phyloP scores from a whole-genome alignment of 92 coral and sea anemone genomes.

The Montipora capitata region DNA sequence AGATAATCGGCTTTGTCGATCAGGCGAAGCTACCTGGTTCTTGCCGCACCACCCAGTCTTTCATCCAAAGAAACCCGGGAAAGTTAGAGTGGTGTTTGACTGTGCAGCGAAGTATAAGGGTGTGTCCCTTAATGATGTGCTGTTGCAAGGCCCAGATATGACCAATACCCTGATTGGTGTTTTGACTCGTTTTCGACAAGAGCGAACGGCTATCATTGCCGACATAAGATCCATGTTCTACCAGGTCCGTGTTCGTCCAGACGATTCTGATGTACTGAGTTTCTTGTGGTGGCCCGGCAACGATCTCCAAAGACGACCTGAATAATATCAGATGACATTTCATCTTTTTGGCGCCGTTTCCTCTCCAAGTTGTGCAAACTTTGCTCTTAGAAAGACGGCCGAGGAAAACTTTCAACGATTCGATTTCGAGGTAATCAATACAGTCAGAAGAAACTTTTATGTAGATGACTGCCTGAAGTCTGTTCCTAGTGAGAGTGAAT shows the following conservation, averaged over 20 bases:
- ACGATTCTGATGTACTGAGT: no score
- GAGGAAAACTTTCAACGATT: neutral
- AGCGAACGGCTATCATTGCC: constrained; percentile 4
- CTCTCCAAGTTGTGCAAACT: neutral
- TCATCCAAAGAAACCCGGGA: no score
- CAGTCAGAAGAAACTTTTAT: constrained; percentile 10
- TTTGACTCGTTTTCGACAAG: constrained; percentile 29
- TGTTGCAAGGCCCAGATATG: constrained; percentile 41
- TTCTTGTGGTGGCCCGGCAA: no score
- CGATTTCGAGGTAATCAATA: neutral
- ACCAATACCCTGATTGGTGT: constrained; percentile 44
- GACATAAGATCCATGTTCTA: constrained; percentile 37
- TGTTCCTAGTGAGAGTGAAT: neutral
- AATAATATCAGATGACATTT: neutral
- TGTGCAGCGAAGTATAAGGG: neutral
- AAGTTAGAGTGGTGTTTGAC: no score
- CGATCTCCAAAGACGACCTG: neutral
- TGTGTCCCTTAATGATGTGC: constrained; percentile 17
- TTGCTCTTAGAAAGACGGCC: neutral
- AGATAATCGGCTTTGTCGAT: neutral
- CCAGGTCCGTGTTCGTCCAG: constrained; percentile 20
- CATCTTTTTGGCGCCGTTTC: constrained; percentile 1
- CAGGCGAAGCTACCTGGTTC: neutral
- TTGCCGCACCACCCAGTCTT: neutral
- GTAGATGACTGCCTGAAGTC: constrained; percentile 7